Base-by-base conservation (phyloP, 2,888 invertebrate species). In the Ormyrus nitidulus region DNA sequence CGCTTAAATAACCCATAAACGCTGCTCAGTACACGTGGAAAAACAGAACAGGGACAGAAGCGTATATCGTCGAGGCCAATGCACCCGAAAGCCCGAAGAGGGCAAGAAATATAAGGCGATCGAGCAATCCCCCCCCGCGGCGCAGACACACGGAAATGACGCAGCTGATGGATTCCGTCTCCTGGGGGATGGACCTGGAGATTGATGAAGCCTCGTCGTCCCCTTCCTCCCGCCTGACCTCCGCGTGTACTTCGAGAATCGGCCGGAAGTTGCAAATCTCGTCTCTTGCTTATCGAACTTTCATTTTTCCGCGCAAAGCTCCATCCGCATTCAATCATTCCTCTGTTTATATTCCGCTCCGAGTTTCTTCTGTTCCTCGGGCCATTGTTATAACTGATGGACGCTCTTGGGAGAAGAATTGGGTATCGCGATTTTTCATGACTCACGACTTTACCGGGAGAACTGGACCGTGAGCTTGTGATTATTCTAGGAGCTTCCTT, bases 151-250 rank as follows among this genome's bases (percentile, higher is more conserved):
- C 87, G 89, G 88, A 88, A 88, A 88, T 87, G 87, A 88, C 87
- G 87, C 84, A 84, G 87, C 84, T 86, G 88, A 88, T 88, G 85
- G 86, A 88, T 89, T 85, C 84, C 84, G 84, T 81, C 83, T 83
- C 83, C 81, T 7, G 11, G 34, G 34, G 65, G 65, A 10, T 46
- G 64, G 8, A 53, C 68, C 48, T 84, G 82, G 82, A 86, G 88
- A 88, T 88, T 87, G 88, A 88, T 88, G 87, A 87, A 84, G 84
- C 83, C 80, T 34, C 34, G 75, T n/a, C 46, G 69, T 54, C 48
- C 6, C 10, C 0, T 44, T 5, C 62, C 48, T 19, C 34, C 46
- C 6, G 11, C 68, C 44, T 61, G 54, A 49, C 49, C 61, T 68
- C 65, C 10, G 6, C 34, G 4, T 34, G 34, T 51, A 64, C 54